Base-by-base conservation (phyloP, 2,797 vertebrate species). In the Thripadectes ignobilis region DNA sequence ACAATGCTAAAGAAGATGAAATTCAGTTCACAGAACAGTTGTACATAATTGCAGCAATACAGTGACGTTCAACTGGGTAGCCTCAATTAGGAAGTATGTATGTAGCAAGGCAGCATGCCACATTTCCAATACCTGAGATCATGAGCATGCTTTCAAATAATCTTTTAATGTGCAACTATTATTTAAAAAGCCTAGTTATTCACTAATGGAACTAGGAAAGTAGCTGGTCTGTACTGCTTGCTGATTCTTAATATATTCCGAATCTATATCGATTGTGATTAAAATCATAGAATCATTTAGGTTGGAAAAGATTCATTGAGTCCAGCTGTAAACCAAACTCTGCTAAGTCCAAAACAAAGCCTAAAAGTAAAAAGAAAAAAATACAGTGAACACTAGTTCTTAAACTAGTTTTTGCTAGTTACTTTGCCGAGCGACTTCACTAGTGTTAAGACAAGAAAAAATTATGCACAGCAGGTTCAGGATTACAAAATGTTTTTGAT, bases 41-140 rank as follows among this genome's bases (percentile, higher is more conserved):
- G 39, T 36, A 66, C 27, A 41, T 96, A 84, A 89, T 83, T 93
- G 49, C 38, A 74, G 68, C 76, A 85, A 66, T 93, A 43, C 32
- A 87, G 30, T 66, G 32, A 43, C 93, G 51, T 41, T 97, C 69
- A 91, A 11, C 51, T 95, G 39, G 9, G 66, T 94, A 71, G 54
- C 81, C 62, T 90, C 46, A 75, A 67, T 93, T 86, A 87, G 29
- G 27, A 91, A 95, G 89, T 88, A 83, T 83, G 14, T 68, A 76
- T 79, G 54, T 92, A 85, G 48, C 29, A 95, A 88, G 17, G 45
- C 54, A 92, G 32, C 22, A 81, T 45, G 26, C 27, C 51, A 41
- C 52, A 48, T 94, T 96, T 97, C 46, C 81, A 74, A 18, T 95
- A 97, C 76, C 88, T 77, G 57, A 93, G 61, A 46, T 92, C 38